Evolutionary conservation across 2,888 invertebrate species (phyloP).

Genomic region (Metacarcinus magister): DNA sequence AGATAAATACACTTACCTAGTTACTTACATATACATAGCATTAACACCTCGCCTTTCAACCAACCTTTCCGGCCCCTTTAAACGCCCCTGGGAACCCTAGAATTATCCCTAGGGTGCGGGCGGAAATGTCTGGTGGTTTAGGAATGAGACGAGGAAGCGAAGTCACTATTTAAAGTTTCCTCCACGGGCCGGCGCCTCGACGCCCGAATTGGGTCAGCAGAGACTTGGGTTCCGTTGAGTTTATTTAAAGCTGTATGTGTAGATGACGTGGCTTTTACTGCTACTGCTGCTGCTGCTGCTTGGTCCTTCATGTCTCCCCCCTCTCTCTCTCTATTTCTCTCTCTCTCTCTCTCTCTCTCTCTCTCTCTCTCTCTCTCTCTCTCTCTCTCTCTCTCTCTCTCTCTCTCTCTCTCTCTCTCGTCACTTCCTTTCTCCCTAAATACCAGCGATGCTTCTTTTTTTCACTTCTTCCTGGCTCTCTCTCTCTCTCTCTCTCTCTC

Average conservation of each 20-base stretch:
- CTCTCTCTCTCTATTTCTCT: no score
- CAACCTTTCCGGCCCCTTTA: background rate
- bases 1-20: background rate
- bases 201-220: conserved; percentile 10
- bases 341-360: background rate
- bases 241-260: conserved; percentile 6
- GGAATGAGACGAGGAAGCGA: background rate
- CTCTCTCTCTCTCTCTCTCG: conserved; percentile 55
- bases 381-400: conserved; percentile 26
- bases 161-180: background rate
- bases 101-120: background rate
- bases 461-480: background rate
- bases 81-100: background rate
- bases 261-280: background rate
- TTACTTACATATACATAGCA: background rate
- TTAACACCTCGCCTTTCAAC: background rate
- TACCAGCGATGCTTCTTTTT: background rate
- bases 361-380: background rate
- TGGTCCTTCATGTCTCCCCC: background rate
- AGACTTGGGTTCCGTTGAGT: background rate
- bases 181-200: background rate
- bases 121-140: background rate
- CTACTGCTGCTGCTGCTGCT: background rate
- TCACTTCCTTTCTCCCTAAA: background rate
- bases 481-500: conserved; percentile 51